Evolutionary conservation across 2,888 invertebrate genomes (phyloP).

Genomic region (Phragmatobia fuliginosa): DNA sequence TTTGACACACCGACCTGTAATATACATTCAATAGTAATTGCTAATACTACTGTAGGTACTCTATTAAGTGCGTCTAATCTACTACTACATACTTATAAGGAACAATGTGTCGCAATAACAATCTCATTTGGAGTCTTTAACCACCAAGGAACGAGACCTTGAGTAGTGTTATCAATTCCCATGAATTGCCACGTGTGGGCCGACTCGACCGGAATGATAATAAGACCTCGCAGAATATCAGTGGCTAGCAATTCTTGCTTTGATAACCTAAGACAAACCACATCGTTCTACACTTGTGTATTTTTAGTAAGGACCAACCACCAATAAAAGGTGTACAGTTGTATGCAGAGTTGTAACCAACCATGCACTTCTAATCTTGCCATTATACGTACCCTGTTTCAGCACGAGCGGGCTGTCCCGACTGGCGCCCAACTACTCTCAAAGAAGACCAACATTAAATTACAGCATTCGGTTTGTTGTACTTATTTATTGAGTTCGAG

Average conservation of each 20-base stretch:
- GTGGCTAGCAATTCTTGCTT: not conserved
- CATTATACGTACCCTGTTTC: too few relatives aligned
- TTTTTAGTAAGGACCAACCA: too few relatives aligned
- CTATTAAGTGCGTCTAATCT: not conserved
- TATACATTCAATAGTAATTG: not conserved
- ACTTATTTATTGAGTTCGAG: too few relatives aligned
- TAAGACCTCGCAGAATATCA: not conserved
- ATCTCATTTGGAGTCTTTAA: not conserved
- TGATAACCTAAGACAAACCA: not conserved
- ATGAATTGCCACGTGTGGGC: not conserved
- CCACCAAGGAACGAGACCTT: not conserved
- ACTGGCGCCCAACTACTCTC: too few relatives aligned
- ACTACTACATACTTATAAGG: not conserved
- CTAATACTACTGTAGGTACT: not conserved
- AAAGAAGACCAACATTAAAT: too few relatives aligned
- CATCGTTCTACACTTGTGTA: too few relatives aligned
- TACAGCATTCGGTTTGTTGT: too few relatives aligned
- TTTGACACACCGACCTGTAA: constrained; percentile 7
- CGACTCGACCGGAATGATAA: not conserved
- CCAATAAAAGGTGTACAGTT: too few relatives aligned
- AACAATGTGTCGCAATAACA: not conserved
- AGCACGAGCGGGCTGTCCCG: too few relatives aligned
- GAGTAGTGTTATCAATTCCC: not conserved
- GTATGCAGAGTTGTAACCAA: too few relatives aligned
- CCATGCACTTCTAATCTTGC: too few relatives aligned